These are phyloP conservation scores for Crocidura indochinensis DNA, from an alignment of 2,797 vertebrate genomes.

Conservation along the genomic window DNA sequence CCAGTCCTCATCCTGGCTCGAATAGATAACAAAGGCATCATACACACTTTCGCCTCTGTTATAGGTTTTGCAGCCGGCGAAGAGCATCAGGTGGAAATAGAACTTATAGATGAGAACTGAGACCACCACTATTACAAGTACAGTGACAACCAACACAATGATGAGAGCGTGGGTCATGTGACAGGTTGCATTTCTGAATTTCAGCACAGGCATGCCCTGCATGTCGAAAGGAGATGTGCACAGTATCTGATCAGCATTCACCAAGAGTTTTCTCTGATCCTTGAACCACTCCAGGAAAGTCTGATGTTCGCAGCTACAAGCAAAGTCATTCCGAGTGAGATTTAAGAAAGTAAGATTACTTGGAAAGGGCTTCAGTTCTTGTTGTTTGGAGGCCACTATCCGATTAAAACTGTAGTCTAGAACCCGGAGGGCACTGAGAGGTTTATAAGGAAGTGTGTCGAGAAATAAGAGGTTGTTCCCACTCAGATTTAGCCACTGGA, in stretches of 20 bases:
- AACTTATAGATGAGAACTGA: conserved; percentile 88
- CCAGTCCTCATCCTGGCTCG: conserved; percentile 92
- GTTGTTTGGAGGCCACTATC: conserved; percentile 75
- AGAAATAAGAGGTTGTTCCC: conserved; percentile 88
- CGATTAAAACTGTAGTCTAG: conserved; percentile 89
- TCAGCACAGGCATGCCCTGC: conserved; percentile 64
- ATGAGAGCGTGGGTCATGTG: conserved; percentile 52
- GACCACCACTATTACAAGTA: not conserved
- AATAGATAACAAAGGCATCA: conserved; percentile 94
- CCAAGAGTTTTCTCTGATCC: conserved; percentile 85
- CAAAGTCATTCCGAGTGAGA: conserved; percentile 88
- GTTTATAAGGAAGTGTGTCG: conserved; percentile 75
- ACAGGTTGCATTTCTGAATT: conserved; percentile 86
- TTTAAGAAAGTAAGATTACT: conserved; percentile 83
- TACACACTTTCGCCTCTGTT: conserved; percentile 86
- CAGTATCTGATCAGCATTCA: conserved; percentile 80
- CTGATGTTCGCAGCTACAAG: conserved; percentile 88
- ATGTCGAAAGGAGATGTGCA: conserved; percentile 79
- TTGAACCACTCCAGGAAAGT: conserved; percentile 90
- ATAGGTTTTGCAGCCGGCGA: conserved; percentile 85
- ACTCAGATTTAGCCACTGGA: conserved; percentile 89
- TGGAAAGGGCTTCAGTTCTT: conserved; percentile 82
- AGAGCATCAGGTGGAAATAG: conserved; percentile 90
- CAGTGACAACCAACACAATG: not conserved
- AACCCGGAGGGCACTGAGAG: conserved; percentile 79